Evolutionary conservation across 2,888 invertebrate species (phyloP).

Genomic region (Drosophila mercatorum): DNA sequence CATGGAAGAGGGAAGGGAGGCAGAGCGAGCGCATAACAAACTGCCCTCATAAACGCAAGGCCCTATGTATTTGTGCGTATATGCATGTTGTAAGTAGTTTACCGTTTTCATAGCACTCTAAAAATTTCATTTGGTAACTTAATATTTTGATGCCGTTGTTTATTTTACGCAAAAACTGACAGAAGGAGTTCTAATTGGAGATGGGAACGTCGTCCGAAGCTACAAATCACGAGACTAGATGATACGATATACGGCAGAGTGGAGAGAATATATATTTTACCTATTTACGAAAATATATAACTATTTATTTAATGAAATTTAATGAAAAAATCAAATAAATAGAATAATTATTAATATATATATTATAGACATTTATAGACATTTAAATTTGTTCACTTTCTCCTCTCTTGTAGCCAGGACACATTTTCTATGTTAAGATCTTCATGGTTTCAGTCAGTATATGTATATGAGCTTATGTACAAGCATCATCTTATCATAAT

Average conservation of each 20-base stretch:
- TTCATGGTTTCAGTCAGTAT: too few species aligned
- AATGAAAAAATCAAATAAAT: too few species aligned
- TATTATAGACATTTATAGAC: too few species aligned
- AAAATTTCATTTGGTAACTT: conserved; percentile 63
- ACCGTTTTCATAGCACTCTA: conserved; percentile 63
- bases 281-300: not conserved
- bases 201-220: conserved; percentile 7
- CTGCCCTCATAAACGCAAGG: conserved; percentile 55
- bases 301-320: not conserved
- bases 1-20: not conserved
- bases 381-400: too few species aligned
- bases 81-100: conserved; percentile 47
- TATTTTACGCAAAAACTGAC: conserved; percentile 73
- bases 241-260: not conserved
- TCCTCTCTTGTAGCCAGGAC: too few species aligned
- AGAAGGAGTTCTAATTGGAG: conserved; percentile 35
- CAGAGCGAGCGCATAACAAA: conserved; percentile 26
- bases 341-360: too few species aligned
- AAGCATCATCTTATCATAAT: too few species aligned
- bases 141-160: conserved; percentile 77
- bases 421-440: too few species aligned
- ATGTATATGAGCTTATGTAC: too few species aligned
- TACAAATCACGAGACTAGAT: not conserved
- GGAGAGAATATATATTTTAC: too few species aligned
- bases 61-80: not conserved